phyloP scores from a whole-genome alignment of 1,140 invertebrate genomes.

The Dendroctonus valens region DNA sequence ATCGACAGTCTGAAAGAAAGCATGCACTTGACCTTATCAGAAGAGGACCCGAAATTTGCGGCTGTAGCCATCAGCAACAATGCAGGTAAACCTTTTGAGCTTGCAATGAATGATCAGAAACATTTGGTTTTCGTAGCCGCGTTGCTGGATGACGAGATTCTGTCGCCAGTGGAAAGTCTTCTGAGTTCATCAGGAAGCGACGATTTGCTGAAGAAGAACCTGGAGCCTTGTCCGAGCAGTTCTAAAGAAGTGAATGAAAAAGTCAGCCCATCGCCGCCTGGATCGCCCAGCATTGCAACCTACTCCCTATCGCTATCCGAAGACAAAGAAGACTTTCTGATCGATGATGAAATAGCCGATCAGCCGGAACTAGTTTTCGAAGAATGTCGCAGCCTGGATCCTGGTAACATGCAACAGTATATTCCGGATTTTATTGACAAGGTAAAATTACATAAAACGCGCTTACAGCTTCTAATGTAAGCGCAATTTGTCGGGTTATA shows the following conservation, averaged over 20 bases:
- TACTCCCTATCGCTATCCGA: slow-evolving; percentile 72
- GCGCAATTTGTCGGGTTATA: too few relatives aligned
- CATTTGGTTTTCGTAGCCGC: slow-evolving; percentile 3
- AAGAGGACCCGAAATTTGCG: slow-evolving; percentile 73
- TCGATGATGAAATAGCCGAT: slow-evolving; percentile 88
- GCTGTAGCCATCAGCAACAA: slow-evolving; percentile 69
- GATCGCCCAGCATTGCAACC: slow-evolving; percentile 73
- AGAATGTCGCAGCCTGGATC: slow-evolving; percentile 46
- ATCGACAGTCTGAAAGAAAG: slow-evolving; percentile 13
- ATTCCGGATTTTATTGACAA: too few relatives aligned
- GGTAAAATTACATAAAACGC: too few relatives aligned
- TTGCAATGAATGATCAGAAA: neutral
- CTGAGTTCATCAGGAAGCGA: slow-evolving; percentile 67
- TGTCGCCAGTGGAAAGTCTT: slow-evolving; percentile 73
- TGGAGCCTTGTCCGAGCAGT: slow-evolving; percentile 49
- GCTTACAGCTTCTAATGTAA: too few relatives aligned
- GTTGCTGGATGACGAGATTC: slow-evolving; percentile 64
- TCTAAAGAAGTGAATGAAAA: slow-evolving; percentile 49
- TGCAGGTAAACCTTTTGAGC: slow-evolving; percentile 44
- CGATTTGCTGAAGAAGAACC: slow-evolving; percentile 48
- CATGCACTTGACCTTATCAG: slow-evolving; percentile 55
- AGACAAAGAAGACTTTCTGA: slow-evolving; percentile 69
- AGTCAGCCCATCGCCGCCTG: slow-evolving; percentile 55
- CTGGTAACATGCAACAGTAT: too few relatives aligned
- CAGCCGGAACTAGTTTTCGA: slow-evolving; percentile 81